Evolutionary conservation across 2,888 invertebrate genomes (phyloP).

Genomic region (Phragmatobia fuliginosa): DNA sequence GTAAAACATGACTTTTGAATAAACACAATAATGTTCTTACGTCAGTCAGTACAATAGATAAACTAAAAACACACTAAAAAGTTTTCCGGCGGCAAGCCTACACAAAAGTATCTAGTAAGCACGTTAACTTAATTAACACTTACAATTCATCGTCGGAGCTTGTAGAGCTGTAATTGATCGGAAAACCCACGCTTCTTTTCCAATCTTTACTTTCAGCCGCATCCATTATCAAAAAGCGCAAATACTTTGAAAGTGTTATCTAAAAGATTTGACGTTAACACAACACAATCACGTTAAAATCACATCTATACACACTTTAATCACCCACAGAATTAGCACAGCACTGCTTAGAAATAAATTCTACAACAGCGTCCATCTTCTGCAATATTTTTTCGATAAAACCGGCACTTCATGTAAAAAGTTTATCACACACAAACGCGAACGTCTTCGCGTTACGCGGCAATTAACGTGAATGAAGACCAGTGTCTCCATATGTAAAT

Average conservation of each 20-base stretch:
- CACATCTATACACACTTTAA: conserved; percentile 39
- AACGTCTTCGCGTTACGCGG: conserved; percentile 31
- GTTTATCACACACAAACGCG: not conserved
- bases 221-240: conserved; percentile 65
- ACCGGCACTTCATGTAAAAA: conserved; percentile 37
- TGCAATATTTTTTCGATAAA: conserved; percentile 24
- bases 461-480: conserved; percentile 11
- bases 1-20: not conserved
- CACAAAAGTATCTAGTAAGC: conserved; percentile 15
- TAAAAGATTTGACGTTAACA: conserved; percentile 36
- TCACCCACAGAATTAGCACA: conserved; percentile 53
- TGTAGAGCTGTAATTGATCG: conserved; percentile 81
- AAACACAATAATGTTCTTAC: not conserved
- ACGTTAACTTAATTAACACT: conserved; percentile 57
- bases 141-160: conserved; percentile 83
- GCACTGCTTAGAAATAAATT: conserved; percentile 37
- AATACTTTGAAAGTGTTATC: conserved; percentile 39
- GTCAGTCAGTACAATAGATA: not conserved
- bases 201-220: conserved; percentile 76
- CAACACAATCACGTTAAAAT: conserved; percentile 31
- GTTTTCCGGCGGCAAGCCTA: conserved; percentile 14
- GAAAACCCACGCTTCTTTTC: conserved; percentile 81
- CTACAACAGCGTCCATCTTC: conserved; percentile 40
- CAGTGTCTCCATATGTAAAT: no score
- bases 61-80: conserved; percentile 1